Evolutionary conservation across 2,888 invertebrate genomes (phyloP).

Genomic region (Axea sp.): DNA sequence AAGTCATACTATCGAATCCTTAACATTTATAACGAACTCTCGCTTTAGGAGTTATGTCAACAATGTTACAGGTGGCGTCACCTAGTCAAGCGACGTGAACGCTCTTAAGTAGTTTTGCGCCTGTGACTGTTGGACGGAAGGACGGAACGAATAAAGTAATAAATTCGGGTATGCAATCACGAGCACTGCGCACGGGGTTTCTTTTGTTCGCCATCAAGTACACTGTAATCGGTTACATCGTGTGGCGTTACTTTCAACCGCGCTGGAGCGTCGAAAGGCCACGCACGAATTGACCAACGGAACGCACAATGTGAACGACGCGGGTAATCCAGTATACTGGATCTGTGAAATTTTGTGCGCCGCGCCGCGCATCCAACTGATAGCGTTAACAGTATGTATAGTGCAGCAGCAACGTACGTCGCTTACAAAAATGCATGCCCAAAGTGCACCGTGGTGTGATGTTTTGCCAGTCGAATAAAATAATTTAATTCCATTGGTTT

Average conservation of each 20-base stretch:
- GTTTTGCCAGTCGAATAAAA: too few relatives aligned
- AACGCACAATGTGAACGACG: slow-evolving; percentile 10
- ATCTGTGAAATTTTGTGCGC: not conserved
- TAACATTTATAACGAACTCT: too few relatives aligned
- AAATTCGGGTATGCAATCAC: slow-evolving; percentile 64
- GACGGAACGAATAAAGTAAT: slow-evolving; percentile 25
- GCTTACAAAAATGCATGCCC: not conserved
- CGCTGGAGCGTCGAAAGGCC: slow-evolving; percentile 28
- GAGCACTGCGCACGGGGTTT: slow-evolving; percentile 67
- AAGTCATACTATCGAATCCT: too few relatives aligned
- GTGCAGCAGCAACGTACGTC: not conserved
- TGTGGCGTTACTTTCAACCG: slow-evolving; percentile 65
- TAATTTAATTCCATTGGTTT: too few relatives aligned
- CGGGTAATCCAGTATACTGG: not conserved
- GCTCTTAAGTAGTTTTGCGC: not conserved
- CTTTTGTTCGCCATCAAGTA: slow-evolving; percentile 72
- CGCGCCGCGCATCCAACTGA: slow-evolving; percentile 7
- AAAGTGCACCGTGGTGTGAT: too few relatives aligned
- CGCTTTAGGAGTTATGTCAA: too few relatives aligned
- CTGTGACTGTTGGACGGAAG: too few relatives aligned
- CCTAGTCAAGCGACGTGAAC: not conserved
- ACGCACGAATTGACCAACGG: slow-evolving; percentile 24
- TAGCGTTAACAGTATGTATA: not conserved
- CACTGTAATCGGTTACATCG: slow-evolving; percentile 68
- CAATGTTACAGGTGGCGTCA: too few relatives aligned